These are phyloP conservation scores for Dascyllus trimaculatus DNA, from an alignment of 2,113 vertebrate genomes.

Conservation along the genomic window DNA sequence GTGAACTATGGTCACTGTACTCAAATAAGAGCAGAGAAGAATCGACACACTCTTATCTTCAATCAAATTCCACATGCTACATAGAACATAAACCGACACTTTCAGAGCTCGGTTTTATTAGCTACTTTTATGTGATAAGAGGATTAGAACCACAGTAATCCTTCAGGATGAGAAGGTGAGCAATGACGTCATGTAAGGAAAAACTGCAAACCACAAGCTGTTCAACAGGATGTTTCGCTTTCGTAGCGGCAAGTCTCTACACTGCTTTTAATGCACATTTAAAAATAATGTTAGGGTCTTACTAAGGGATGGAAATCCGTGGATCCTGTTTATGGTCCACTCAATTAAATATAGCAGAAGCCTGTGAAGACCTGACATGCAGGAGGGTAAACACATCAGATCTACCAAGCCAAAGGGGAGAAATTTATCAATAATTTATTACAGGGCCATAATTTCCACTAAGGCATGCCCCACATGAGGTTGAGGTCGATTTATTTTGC, in stretches of 20 bases:
- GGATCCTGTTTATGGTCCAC: too few relatives aligned
- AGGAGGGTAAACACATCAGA: too few relatives aligned
- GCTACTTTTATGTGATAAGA: constrained; percentile 13
- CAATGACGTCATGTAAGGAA: background rate
- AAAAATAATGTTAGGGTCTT: background rate
- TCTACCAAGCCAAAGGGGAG: too few relatives aligned
- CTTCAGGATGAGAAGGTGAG: background rate
- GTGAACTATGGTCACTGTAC: background rate
- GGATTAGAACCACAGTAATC: background rate
- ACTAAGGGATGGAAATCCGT: too few relatives aligned
- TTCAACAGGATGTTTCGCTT: background rate
- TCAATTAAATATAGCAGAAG: too few relatives aligned
- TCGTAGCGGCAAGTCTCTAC: background rate
- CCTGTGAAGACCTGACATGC: too few relatives aligned
- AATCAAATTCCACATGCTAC: background rate
- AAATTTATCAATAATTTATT: too few relatives aligned
- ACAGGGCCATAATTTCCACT: too few relatives aligned
- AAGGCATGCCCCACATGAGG: too few relatives aligned
- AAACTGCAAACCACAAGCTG: background rate
- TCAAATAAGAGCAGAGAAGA: constrained; percentile 5
- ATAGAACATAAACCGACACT: background rate
- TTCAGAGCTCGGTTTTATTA: background rate
- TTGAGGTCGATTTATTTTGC: too few relatives aligned
- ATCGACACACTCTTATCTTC: background rate
- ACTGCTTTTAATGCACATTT: background rate